A percentile compares a stretch with the other conserved stretches of the same genome.
Conservation (phyloP, 2,797 vertebrate species). For the Arrhamphus sclerolepis region DNA sequence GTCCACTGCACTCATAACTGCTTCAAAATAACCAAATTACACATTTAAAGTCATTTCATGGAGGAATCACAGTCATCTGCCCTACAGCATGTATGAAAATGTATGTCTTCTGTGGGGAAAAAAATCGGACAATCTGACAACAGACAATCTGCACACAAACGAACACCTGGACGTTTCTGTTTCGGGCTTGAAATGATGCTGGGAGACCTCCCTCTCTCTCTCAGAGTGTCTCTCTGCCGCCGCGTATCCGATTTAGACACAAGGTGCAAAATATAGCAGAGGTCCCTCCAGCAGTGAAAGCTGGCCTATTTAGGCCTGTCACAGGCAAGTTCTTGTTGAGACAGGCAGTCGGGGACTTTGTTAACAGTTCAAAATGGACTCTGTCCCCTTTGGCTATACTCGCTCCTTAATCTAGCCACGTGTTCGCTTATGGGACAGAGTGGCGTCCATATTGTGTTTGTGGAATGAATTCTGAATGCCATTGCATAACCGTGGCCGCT, state of each 20-base stretch:
- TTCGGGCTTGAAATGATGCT: slow-evolving; percentile 25
- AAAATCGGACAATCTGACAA: neutral
- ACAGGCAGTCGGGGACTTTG: slow-evolving; percentile 42
- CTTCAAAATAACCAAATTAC: too few species aligned
- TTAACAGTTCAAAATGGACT: slow-evolving; percentile 52
- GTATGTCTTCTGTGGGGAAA: neutral
- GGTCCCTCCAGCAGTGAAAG: slow-evolving; percentile 50
- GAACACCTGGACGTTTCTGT: slow-evolving; percentile 8
- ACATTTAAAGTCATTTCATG: neutral
- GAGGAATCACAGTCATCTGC: neutral
- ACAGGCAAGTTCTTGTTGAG: slow-evolving; percentile 42
- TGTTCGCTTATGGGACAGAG: slow-evolving; percentile 68
- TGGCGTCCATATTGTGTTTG: slow-evolving; percentile 75
- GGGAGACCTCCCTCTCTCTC: slow-evolving; percentile 22
- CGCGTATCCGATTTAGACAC: slow-evolving; percentile 48
- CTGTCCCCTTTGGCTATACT: slow-evolving; percentile 54
- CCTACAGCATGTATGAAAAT: neutral
- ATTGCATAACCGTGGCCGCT: slow-evolving; percentile 71
- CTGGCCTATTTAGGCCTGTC: slow-evolving; percentile 64
- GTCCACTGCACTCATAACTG: too few species aligned
- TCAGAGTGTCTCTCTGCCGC: slow-evolving; percentile 42
- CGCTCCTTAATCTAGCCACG: slow-evolving; percentile 58
- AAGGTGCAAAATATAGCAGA: slow-evolving; percentile 56
- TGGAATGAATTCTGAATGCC: slow-evolving; percentile 76
- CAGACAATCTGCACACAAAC: neutral